These are phyloP conservation scores for Ariopsis seemanni DNA, from an alignment of 2,113 vertebrate species.

Conservation along the genomic window DNA sequence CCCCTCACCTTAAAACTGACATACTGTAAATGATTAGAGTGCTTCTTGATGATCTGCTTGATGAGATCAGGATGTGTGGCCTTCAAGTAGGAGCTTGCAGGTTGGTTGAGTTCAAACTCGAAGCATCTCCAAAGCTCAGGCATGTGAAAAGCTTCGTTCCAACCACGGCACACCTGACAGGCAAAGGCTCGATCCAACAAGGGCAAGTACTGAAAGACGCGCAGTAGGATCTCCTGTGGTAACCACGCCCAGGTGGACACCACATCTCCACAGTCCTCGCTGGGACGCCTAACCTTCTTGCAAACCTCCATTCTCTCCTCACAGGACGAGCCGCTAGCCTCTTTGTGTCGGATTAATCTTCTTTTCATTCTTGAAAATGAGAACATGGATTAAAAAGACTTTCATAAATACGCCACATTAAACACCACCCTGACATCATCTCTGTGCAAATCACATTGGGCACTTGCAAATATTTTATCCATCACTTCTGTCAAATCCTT, in stretches of 20 bases:
- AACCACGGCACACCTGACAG: slow-evolving; percentile 88
- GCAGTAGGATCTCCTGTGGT: slow-evolving; percentile 89
- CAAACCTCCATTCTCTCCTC: slow-evolving; percentile 64
- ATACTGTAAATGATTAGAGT: slow-evolving; percentile 95
- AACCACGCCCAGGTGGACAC: slow-evolving; percentile 81
- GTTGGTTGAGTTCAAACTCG: slow-evolving; percentile 95
- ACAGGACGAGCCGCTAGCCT: slow-evolving; percentile 66
- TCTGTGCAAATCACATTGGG: neutral
- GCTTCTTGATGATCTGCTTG: slow-evolving; percentile 95
- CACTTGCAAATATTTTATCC: neutral
- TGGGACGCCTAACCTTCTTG: slow-evolving; percentile 76
- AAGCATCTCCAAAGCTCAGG: slow-evolving; percentile 97
- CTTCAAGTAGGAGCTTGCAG: slow-evolving; percentile 91
- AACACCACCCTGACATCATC: neutral
- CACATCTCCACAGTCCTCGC: slow-evolving; percentile 46
- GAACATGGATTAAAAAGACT: neutral
- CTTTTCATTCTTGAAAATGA: slow-evolving; percentile 83
- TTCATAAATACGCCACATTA: neutral
- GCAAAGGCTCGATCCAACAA: slow-evolving; percentile 91
- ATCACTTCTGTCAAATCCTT: neutral
- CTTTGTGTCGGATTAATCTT: slow-evolving; percentile 76
- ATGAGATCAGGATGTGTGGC: slow-evolving; percentile 96
- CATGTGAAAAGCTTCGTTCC: slow-evolving; percentile 98
- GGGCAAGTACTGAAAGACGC: slow-evolving; percentile 90
- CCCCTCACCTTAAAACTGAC: slow-evolving; percentile 93